Evolutionary conservation across 2,113 vertebrate species (phyloP).

Genomic region (Echinops telfairi): DNA sequence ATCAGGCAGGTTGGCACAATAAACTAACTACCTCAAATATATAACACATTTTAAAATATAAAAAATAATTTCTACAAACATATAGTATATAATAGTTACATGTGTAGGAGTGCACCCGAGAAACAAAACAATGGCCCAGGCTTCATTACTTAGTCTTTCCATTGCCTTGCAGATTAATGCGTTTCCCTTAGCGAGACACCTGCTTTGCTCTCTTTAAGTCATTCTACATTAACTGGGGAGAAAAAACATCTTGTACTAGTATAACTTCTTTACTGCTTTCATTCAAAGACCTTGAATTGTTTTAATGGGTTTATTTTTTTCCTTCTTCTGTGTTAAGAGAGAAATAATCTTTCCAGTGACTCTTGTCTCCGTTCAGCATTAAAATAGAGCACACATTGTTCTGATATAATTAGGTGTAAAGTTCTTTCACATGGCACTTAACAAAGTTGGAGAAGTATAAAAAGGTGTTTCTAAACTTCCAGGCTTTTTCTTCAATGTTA

Average conservation of each 20-base stretch:
- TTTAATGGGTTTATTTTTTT: slow-evolving; percentile 50
- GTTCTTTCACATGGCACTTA: slow-evolving; percentile 31
- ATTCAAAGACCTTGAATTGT: slow-evolving; percentile 53
- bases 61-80: slow-evolving; percentile 36
- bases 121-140: not conserved
- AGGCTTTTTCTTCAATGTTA: slow-evolving; percentile 32
- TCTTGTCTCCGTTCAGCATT: slow-evolving; percentile 53
- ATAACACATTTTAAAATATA: not conserved
- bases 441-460: slow-evolving; percentile 42
- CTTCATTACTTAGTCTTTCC: slow-evolving; percentile 4
- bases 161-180: not conserved
- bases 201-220: slow-evolving; percentile 28
- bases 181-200: slow-evolving; percentile 30
- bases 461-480: slow-evolving; percentile 3
- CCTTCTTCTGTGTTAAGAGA: slow-evolving; percentile 3
- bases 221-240: slow-evolving; percentile 53
- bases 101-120: not conserved
- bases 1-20: too few species aligned
- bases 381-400: slow-evolving; percentile 39
- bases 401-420: slow-evolving; percentile 31
- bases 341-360: slow-evolving; percentile 61
- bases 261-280: slow-evolving; percentile 47
- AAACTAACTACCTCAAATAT: not conserved
- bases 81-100: not conserved
- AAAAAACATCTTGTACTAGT: slow-evolving; percentile 32